These are phyloP conservation scores for Bergia puertoricense DNA, from an alignment of 92 coral and sea anemone genomes.

Conservation along the genomic window DNA sequence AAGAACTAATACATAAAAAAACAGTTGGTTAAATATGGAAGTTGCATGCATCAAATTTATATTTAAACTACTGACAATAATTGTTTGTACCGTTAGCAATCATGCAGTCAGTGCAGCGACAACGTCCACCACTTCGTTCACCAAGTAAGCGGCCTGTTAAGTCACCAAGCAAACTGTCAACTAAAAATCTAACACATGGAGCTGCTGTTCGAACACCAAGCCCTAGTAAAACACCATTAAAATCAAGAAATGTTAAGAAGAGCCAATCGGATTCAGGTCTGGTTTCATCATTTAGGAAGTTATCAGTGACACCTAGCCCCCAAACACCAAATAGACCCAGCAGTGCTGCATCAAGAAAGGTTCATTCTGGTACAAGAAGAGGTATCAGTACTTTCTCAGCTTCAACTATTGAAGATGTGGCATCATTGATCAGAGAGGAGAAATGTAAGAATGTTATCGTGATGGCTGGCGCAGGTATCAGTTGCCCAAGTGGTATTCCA, in stretches of 20 bases:
- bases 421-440: conserved; percentile 64
- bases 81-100: neutral
- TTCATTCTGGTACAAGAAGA: conserved; percentile 55
- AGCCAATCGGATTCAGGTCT: conserved; percentile 78
- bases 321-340: conserved; percentile 57
- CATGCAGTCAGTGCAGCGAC: conserved; percentile 33
- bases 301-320: conserved; percentile 69
- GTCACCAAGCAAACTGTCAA: conserved; percentile 16
- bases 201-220: conserved; percentile 13
- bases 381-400: conserved; percentile 50
- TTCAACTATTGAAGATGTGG: conserved; percentile 71
- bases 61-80: neutral
- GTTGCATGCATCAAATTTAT: no score
- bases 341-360: conserved; percentile 65
- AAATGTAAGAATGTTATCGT: conserved; percentile 79
- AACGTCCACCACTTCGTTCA: neutral
- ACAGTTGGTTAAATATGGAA: no score
- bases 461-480: conserved; percentile 92
- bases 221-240: conserved; percentile 38
- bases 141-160: conserved; percentile 1
- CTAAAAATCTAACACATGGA: neutral
- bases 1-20: no score
- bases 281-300: conserved; percentile 68
- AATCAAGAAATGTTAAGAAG: conserved; percentile 38
- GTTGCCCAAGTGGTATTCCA: conserved; percentile 91